These are phyloP conservation scores for Plagodis dolabraria DNA, from an alignment of 2,888 invertebrate species.

Conservation along the genomic window DNA sequence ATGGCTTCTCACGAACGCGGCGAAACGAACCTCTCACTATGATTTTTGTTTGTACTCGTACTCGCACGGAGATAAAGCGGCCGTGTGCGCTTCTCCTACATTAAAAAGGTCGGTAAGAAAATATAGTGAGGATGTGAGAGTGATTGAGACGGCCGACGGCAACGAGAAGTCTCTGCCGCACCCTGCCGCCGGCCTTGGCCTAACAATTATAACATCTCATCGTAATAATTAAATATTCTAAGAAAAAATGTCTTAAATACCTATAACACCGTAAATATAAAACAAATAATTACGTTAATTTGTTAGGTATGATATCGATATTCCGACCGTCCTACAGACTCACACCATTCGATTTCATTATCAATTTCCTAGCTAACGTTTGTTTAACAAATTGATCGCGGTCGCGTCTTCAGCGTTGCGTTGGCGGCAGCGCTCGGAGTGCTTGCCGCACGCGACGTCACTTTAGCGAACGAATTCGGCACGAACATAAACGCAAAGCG, in stretches of 20 bases:
- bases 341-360: constrained; percentile 84
- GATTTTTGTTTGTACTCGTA: constrained; percentile 76
- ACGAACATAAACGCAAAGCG: constrained; percentile 54
- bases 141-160: constrained; percentile 77
- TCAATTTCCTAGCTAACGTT: constrained; percentile 85
- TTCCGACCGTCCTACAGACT: constrained; percentile 82
- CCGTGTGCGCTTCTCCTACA: constrained; percentile 81
- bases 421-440: constrained; percentile 50
- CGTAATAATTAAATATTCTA: constrained; percentile 84
- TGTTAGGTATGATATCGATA: constrained; percentile 85
- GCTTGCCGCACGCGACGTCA: constrained; percentile 52
- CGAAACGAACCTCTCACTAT: constrained; percentile 78
- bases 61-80: constrained; percentile 78
- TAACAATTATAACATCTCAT: constrained; percentile 82
- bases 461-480: constrained; percentile 50
- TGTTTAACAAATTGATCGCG: constrained; percentile 81
- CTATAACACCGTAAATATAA: constrained; percentile 85
- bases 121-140: constrained; percentile 83
- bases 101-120: constrained; percentile 83
- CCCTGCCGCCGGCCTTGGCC: constrained; percentile 73
- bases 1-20: constrained; percentile 83
- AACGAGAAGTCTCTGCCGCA: constrained; percentile 55
- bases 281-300: constrained; percentile 84
- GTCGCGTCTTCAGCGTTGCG: constrained; percentile 61
- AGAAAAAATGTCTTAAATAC: constrained; percentile 85